These are phyloP conservation scores for Pseudorectes ferrugineus DNA, from an alignment of 2,113 vertebrate species.

Conservation along the genomic window DNA sequence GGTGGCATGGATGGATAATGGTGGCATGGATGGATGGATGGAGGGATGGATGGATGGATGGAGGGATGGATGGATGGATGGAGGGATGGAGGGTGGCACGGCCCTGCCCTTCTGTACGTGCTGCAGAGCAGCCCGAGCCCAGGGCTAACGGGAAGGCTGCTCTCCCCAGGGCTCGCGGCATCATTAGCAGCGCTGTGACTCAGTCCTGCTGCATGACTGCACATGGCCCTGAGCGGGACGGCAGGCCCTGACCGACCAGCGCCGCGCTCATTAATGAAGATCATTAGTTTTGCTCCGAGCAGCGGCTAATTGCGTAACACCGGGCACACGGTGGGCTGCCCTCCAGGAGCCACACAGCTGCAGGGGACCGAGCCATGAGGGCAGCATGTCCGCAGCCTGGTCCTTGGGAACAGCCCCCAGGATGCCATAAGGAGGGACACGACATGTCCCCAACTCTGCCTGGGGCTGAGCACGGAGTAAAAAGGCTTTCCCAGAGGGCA, in stretches of 20 bases:
- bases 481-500: not conserved
- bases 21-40: not conserved
- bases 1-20: not conserved
- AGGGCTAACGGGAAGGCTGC: not conserved
- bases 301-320: not conserved
- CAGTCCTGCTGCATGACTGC: constrained; percentile 9
- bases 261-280: not conserved
- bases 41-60: not conserved
- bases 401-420: not conserved
- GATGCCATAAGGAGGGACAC: not conserved
- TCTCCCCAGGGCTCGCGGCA: not conserved
- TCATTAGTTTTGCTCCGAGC: not conserved
- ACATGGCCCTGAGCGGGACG: not conserved
- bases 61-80: not conserved
- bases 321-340: not conserved
- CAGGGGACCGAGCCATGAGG: rapidly evolving
- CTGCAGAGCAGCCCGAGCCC: not conserved
- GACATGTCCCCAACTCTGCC: not conserved
- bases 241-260: not conserved
- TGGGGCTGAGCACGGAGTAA: not conserved
- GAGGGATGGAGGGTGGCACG: rapidly evolving
- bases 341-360: rapidly evolving
- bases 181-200: not conserved
- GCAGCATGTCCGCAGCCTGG: not conserved
- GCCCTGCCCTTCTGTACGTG: not conserved